Conservation (phyloP, 2,888 invertebrate genomes). For the Corbicula japonica region DNA sequence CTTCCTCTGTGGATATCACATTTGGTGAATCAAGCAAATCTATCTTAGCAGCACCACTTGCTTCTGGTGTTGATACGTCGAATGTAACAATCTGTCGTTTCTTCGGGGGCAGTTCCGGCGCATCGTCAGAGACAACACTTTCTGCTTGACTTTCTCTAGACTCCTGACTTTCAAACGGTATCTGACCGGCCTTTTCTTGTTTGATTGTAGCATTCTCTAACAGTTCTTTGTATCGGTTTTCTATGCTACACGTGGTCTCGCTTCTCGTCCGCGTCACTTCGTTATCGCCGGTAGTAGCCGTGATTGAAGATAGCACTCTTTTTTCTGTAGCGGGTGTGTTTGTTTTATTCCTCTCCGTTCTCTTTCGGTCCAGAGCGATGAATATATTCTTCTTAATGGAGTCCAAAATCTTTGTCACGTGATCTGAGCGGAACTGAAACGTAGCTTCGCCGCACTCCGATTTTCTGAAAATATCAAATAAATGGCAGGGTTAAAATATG, state of each 20-base stretch:
- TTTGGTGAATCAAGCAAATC: slow-evolving; percentile 43
- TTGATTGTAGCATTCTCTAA: slow-evolving; percentile 46
- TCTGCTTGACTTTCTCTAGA: slow-evolving; percentile 20
- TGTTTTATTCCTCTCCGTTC: slow-evolving; percentile 21
- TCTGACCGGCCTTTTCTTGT: too few species aligned
- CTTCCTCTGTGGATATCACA: slow-evolving; percentile 3
- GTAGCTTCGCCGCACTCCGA: slow-evolving; percentile 73
- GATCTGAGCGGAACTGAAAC: slow-evolving; percentile 68
- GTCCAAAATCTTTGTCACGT: slow-evolving; percentile 63
- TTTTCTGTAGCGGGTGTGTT: slow-evolving; percentile 1
- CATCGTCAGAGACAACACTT: slow-evolving; percentile 8
- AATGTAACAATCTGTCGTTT: slow-evolving; percentile 52
- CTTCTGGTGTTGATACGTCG: slow-evolving; percentile 16
- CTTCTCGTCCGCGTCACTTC: slow-evolving; percentile 28
- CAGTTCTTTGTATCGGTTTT: slow-evolving; percentile 50
- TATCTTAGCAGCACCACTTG: too few species aligned
- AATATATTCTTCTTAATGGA: slow-evolving; percentile 72
- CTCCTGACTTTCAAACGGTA: too few species aligned
- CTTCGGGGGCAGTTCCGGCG: slow-evolving; percentile 3
- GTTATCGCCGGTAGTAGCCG: neutral
- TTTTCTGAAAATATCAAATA: slow-evolving; percentile 62
- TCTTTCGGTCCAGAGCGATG: slow-evolving; percentile 60
- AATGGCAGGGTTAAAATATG: neutral
- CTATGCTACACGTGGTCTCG: slow-evolving; percentile 35
- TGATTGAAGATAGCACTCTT: neutral